Evolutionary conservation across 2,888 invertebrate species (phyloP).

Genomic region (Stenotaenia linearis): DNA sequence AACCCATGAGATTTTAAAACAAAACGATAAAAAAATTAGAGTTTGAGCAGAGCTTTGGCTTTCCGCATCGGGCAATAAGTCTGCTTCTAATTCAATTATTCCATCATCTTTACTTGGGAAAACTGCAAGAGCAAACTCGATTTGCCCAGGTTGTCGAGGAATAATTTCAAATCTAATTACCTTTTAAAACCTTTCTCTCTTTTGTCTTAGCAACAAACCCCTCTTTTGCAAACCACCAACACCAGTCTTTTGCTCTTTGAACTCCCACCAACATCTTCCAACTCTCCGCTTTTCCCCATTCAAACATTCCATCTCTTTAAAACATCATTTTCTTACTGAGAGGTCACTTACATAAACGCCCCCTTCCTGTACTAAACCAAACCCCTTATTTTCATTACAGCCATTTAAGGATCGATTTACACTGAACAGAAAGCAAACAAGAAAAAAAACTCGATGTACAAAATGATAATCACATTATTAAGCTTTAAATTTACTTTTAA

Average conservation of each 20-base stretch:
- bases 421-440: neutral
- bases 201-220: slow-evolving; percentile 8
- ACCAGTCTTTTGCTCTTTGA: neutral
- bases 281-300: neutral
- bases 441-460: neutral
- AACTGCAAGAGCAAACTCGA: slow-evolving; percentile 5
- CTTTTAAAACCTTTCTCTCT: slow-evolving; percentile 14
- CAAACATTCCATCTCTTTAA: neutral
- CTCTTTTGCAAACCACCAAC: neutral
- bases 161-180: slow-evolving; percentile 30
- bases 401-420: neutral
- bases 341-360: slow-evolving; percentile 1
- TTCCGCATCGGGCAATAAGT: slow-evolving; percentile 27
- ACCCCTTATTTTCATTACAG: neutral
- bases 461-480: neutral
- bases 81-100: slow-evolving; percentile 27
- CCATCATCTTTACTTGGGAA: slow-evolving; percentile 26
- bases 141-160: slow-evolving; percentile 21
- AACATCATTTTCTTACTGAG: neutral
- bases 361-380: neutral
- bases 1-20: neutral
- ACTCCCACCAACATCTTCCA: neutral
- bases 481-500: too few species aligned
- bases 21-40: slow-evolving; percentile 18
- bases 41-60: slow-evolving; percentile 21